Evolutionary conservation across 2,888 invertebrate genomes (phyloP).

Genomic region (Amiota minor): DNA sequence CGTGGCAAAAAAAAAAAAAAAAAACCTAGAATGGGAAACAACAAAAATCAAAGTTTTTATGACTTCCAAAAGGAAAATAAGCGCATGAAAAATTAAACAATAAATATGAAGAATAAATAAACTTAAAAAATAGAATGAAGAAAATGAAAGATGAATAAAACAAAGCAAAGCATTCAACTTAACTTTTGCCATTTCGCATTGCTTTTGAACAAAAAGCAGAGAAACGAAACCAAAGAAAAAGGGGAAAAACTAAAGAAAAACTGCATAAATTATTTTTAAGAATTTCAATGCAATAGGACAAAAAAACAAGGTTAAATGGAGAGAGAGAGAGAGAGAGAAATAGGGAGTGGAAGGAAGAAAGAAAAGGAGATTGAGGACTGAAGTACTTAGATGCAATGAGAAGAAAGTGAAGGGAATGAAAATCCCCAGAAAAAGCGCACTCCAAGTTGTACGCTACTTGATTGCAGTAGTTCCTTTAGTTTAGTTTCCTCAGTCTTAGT

Average conservation of each 20-base stretch:
- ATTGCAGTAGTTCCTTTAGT: too few relatives aligned
- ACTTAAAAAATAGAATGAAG: not conserved
- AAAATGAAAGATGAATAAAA: not conserved
- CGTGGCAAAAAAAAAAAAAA: conserved; percentile 4
- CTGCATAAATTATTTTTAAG: conserved; percentile 6
- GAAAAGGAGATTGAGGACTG: not conserved
- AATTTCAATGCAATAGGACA: not conserved
- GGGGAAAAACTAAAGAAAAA: not conserved
- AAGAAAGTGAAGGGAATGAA: too few relatives aligned
- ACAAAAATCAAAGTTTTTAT: conserved; percentile 10
- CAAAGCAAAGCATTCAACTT: not conserved
- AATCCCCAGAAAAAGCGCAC: too few relatives aligned
- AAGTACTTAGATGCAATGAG: too few relatives aligned
- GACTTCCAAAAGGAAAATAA: not conserved
- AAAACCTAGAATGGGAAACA: not conserved
- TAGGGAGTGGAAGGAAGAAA: not conserved
- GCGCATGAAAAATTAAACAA: conserved; percentile 16
- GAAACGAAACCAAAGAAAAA: not conserved
- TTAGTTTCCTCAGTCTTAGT: too few relatives aligned
- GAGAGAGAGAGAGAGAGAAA: not conserved
- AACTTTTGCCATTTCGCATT: not conserved
- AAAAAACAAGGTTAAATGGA: not conserved
- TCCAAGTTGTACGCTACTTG: too few relatives aligned
- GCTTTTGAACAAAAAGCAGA: not conserved
- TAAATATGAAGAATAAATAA: conserved; percentile 20